Evolutionary conservation across 2,888 invertebrate genomes (phyloP).

Genomic region (Chrysolina haemoptera): DNA sequence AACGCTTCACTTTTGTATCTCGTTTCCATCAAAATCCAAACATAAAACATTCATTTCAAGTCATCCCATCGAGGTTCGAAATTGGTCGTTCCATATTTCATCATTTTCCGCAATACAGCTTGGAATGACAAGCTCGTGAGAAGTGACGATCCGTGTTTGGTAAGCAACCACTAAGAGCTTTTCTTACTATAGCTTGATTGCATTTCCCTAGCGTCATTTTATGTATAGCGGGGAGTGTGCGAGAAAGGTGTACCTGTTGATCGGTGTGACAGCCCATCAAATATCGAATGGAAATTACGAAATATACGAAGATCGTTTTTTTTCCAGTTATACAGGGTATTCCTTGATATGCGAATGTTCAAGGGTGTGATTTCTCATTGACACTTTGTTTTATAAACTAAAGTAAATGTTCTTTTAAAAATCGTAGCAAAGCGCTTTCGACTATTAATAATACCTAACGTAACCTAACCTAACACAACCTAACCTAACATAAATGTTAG

Average conservation of each 20-base stretch:
- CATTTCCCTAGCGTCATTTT: slow-evolving; percentile 12
- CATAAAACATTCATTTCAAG: slow-evolving; percentile 14
- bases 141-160: slow-evolving; percentile 25
- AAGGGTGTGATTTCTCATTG: too few species aligned
- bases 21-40: not conserved
- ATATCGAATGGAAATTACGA: not conserved
- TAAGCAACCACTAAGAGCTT: slow-evolving; percentile 27
- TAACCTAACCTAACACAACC: too few species aligned
- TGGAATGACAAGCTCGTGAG: slow-evolving; percentile 14
- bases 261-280: not conserved
- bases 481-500: too few species aligned
- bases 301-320: too few species aligned
- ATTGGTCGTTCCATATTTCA: slow-evolving; percentile 24
- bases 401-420: too few species aligned
- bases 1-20: not conserved
- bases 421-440: too few species aligned
- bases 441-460: too few species aligned
- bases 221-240: not conserved
- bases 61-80: not conserved
- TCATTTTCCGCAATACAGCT: slow-evolving; percentile 6
- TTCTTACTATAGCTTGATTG: slow-evolving; percentile 23
- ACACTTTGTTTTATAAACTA: too few species aligned
- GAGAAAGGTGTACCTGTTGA: slow-evolving; percentile 24
- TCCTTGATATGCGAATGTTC: too few species aligned
- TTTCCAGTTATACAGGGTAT: too few species aligned